phyloP scores from a whole-genome alignment of 2,797 vertebrate genomes.

The Mormyrops boulengeri region DNA sequence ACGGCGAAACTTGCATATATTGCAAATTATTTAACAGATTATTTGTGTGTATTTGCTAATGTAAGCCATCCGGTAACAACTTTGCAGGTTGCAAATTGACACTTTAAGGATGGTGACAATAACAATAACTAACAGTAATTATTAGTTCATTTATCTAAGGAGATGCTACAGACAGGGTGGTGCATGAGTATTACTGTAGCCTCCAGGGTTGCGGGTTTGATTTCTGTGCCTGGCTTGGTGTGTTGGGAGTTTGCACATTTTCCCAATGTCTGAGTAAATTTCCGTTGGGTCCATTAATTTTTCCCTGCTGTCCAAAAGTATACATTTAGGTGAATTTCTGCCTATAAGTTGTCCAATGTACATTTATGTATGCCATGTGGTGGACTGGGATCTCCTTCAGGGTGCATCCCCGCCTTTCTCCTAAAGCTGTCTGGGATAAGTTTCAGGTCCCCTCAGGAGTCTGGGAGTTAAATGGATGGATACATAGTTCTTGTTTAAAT shows the following conservation, averaged over 20 bases:
- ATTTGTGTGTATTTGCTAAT: background rate
- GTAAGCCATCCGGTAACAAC: background rate
- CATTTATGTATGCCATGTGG: background rate
- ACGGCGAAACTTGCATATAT: background rate
- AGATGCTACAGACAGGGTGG: background rate
- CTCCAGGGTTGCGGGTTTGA: background rate
- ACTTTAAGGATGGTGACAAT: background rate
- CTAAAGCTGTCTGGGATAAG: too few relatives aligned
- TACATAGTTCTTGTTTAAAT: background rate
- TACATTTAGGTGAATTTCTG: background rate
- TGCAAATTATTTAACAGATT: background rate
- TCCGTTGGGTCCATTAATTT: background rate
- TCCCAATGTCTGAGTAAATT: background rate
- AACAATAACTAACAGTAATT: background rate
- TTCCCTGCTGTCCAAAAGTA: background rate
- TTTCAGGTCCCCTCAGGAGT: too few relatives aligned
- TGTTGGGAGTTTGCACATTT: background rate
- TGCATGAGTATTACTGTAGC: background rate
- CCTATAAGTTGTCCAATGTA: background rate
- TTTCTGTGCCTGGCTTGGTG: background rate
- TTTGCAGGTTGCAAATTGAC: background rate
- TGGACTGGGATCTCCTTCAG: background rate
- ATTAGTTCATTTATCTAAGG: background rate
- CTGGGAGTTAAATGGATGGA: background rate
- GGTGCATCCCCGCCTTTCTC: background rate